Evolutionary conservation across 1,140 invertebrate species (phyloP).

Genomic region (Panulirus ornatus): DNA sequence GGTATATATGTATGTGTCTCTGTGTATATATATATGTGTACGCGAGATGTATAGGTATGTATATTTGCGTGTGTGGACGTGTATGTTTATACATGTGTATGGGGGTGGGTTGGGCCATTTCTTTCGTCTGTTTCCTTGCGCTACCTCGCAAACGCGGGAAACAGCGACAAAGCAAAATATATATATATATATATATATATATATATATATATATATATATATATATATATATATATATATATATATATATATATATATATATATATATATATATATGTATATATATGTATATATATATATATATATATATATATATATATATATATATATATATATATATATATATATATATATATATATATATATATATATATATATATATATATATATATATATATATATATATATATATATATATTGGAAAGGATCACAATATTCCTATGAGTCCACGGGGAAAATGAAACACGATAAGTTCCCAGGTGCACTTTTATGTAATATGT

Average conservation of each 20-base stretch:
- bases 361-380: conserved; percentile 28
- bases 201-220: neutral
- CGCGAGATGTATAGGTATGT: neutral
- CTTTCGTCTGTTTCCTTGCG: too few species aligned
- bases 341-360: conserved; percentile 38
- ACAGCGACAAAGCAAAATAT: too few species aligned
- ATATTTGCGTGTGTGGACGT: neutral
- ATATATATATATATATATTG: conserved; percentile 14
- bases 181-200: neutral
- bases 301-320: conserved; percentile 44
- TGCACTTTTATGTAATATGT: too few species aligned
- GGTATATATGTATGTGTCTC: neutral
- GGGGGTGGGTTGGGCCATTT: neutral
- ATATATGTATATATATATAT: conserved; percentile 38
- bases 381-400: conserved; percentile 14
- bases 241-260: conserved; percentile 57
- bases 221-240: conserved; percentile 25
- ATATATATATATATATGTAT: conserved; percentile 51
- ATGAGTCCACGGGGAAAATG: too few species aligned
- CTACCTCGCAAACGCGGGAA: too few species aligned
- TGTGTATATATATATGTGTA: conserved; percentile 7
- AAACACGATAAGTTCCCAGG: too few species aligned
- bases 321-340: conserved; percentile 54
- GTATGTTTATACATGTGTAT: neutral
- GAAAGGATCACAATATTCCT: too few species aligned